These are phyloP conservation scores for Phoxinus phoxinus DNA, from an alignment of 2,113 vertebrate genomes.

Conservation along the genomic window DNA sequence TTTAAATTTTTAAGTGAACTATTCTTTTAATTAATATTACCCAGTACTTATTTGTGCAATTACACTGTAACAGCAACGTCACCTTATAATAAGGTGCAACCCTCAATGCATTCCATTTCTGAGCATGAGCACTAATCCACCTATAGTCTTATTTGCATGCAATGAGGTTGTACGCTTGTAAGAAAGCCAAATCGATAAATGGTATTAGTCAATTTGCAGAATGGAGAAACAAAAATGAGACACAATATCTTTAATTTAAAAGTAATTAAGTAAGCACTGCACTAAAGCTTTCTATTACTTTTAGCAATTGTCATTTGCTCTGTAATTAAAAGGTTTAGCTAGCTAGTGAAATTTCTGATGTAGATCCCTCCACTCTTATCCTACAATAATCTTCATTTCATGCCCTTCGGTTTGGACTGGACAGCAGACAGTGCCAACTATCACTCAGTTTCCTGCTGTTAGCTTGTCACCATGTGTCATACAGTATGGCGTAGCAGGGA, in stretches of 20 bases:
- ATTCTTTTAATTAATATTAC: too few species aligned
- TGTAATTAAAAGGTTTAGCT: neutral
- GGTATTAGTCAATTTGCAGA: constrained; percentile 4
- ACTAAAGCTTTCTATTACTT: neutral
- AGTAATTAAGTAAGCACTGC: neutral
- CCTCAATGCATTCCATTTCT: neutral
- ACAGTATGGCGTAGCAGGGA: neutral
- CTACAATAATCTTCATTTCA: neutral
- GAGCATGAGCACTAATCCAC: neutral
- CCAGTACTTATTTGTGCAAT: too few species aligned
- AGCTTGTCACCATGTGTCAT: constrained; percentile 34
- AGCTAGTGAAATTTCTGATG: neutral
- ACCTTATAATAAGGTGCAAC: too few species aligned
- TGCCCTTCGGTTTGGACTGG: neutral
- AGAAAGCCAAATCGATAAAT: neutral
- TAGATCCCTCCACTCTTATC: neutral
- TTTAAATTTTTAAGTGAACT: too few species aligned
- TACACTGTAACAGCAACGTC: too few species aligned
- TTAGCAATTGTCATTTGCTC: constrained; percentile 3
- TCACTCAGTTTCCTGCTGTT: constrained; percentile 22
- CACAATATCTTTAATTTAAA: constrained; percentile 3
- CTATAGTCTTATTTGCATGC: constrained; percentile 6
- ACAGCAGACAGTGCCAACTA: neutral
- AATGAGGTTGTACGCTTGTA: neutral
- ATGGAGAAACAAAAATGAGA: neutral